Evolutionary conservation across 2,888 invertebrate species (phyloP).

Genomic region (Cyrtodaria siliqua): DNA sequence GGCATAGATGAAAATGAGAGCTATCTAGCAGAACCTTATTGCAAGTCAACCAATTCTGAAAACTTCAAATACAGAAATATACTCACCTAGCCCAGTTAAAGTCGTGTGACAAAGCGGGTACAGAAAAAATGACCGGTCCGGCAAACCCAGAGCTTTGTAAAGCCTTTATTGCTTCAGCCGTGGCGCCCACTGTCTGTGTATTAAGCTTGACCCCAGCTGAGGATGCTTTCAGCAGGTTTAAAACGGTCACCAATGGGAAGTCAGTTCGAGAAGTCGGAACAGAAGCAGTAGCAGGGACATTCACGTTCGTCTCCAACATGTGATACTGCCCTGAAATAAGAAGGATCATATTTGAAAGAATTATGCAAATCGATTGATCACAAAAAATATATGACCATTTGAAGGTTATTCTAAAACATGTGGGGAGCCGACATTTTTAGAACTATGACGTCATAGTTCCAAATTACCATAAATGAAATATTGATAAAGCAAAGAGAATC

Average conservation of each 20-base stretch:
- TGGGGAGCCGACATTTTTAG: too few species aligned
- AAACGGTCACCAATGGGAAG: not conserved
- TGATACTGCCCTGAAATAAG: slow-evolving; percentile 1
- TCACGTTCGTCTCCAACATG: slow-evolving; percentile 3
- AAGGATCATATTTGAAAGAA: not conserved
- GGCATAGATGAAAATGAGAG: too few species aligned
- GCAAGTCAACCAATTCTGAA: too few species aligned
- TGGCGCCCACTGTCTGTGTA: not conserved
- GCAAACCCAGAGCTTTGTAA: not conserved
- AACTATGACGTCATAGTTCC: too few species aligned
- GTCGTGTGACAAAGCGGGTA: slow-evolving; percentile 4
- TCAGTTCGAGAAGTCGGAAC: not conserved
- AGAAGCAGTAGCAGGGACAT: not conserved
- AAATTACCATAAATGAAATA: too few species aligned
- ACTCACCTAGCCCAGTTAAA: slow-evolving; percentile 11
- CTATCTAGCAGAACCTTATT: too few species aligned
- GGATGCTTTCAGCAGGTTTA: not conserved
- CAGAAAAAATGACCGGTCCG: slow-evolving; percentile 7
- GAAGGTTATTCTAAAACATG: too few species aligned
- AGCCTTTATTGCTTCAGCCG: not conserved
- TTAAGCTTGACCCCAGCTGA: slow-evolving; percentile 12
- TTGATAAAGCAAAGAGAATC: too few species aligned
- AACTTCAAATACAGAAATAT: not conserved
- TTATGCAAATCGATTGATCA: too few species aligned
- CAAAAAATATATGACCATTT: too few species aligned